Evolutionary conservation across 2,113 vertebrate genomes (phyloP).

Genomic region (Malurus melanocephalus): DNA sequence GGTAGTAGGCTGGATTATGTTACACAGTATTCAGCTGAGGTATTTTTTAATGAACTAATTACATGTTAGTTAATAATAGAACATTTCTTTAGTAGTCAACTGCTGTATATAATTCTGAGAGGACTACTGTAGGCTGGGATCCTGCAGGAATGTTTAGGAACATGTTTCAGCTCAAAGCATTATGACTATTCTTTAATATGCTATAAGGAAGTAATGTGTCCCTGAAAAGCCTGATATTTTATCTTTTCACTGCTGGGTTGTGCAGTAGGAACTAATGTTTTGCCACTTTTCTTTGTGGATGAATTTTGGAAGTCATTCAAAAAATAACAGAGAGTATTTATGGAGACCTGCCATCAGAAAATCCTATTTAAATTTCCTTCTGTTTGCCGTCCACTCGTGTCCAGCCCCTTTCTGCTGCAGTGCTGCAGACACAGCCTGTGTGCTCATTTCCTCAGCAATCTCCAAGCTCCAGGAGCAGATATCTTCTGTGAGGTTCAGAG

Average conservation of each 20-base stretch:
- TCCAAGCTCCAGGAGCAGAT: background rate
- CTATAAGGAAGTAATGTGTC: background rate
- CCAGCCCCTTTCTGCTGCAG: background rate
- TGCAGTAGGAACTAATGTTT: background rate
- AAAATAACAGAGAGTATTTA: background rate
- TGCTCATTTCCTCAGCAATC: conserved; percentile 2
- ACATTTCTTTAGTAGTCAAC: conserved; percentile 69
- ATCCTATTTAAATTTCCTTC: background rate
- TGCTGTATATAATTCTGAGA: conserved; percentile 60
- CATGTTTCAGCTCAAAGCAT: conserved; percentile 13
- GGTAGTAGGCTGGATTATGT: conserved; percentile 69
- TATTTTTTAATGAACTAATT: conserved; percentile 82
- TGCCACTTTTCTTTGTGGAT: background rate
- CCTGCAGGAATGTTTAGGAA: conserved; percentile 42
- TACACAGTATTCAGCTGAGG: conserved; percentile 70
- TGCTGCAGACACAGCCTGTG: background rate
- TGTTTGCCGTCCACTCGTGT: background rate
- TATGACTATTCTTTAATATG: background rate
- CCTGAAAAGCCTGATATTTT: background rate
- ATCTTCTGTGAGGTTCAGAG: background rate
- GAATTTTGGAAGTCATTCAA: background rate
- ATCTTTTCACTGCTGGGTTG: background rate
- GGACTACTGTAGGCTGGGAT: conserved; percentile 33
- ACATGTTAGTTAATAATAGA: conserved; percentile 81
- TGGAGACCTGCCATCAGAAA: background rate